These are phyloP conservation scores for Drosophila mayaguana DNA, from an alignment of 2,888 invertebrate genomes.

Conservation along the genomic window DNA sequence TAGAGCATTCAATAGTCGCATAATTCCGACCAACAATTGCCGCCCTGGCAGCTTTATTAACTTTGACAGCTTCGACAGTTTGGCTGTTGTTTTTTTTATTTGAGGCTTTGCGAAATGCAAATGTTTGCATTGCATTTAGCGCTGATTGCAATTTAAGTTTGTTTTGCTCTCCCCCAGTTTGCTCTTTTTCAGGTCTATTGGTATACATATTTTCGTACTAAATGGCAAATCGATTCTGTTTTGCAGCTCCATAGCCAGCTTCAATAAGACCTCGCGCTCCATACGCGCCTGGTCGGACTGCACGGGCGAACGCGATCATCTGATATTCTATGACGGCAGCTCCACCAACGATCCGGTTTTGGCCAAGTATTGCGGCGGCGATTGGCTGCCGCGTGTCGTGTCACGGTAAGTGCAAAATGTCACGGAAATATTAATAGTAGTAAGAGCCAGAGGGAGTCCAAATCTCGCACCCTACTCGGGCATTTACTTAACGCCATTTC, in stretches of 20 bases:
- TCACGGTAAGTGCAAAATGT: conserved; percentile 85
- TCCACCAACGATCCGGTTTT: conserved; percentile 93
- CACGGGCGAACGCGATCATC: conserved; percentile 92
- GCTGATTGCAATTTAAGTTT: conserved; percentile 43
- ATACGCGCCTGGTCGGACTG: conserved; percentile 93
- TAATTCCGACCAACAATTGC: neutral
- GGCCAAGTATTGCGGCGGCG: conserved; percentile 95
- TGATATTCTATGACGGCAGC: conserved; percentile 94
- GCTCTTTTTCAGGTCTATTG: neutral
- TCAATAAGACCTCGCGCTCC: conserved; percentile 90
- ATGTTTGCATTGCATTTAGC: conserved; percentile 54
- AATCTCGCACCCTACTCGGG: conserved; percentile 30
- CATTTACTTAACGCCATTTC: conserved; percentile 76
- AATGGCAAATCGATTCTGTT: conserved; percentile 1
- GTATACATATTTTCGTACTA: neutral
- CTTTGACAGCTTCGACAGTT: conserved; percentile 33
- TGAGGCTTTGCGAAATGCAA: conserved; percentile 48
- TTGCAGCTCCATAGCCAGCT: conserved; percentile 86
- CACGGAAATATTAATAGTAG: neutral
- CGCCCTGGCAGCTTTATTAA: conserved; percentile 35
- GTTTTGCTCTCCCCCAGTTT: conserved; percentile 1
- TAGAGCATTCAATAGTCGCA: neutral
- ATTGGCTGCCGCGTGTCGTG: conserved; percentile 92
- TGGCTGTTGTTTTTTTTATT: conserved; percentile 14
- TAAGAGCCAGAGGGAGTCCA: neutral